Percentiles rank a stretch among this genome's conserved stretches.
Conservation (phyloP, 1,140 invertebrate species). For the Eueides isabella region DNA sequence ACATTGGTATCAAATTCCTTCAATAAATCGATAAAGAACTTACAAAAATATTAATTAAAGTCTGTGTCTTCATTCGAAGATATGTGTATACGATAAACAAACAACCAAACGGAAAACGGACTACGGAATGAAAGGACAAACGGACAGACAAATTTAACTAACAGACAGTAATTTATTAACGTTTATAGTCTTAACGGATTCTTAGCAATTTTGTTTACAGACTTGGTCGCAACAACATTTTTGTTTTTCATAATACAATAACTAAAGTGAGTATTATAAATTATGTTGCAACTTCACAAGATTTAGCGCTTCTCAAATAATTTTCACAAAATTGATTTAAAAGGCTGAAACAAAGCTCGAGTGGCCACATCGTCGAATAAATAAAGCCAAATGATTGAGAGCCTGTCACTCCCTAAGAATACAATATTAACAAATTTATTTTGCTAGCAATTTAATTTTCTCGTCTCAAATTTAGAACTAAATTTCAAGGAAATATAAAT, state of each 20-base stretch:
- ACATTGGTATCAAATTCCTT: too few species aligned
- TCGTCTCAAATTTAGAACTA: conserved; percentile 11
- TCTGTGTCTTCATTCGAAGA: too few species aligned
- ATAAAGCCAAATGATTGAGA: conserved; percentile 40
- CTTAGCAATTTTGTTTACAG: too few species aligned
- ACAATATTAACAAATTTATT: conserved; percentile 38
- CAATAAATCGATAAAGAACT: too few species aligned
- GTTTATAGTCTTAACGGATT: too few species aligned
- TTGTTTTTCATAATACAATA: not conserved
- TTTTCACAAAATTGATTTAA: conserved; percentile 22
- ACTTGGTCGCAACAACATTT: too few species aligned
- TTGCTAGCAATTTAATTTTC: conserved; percentile 19
- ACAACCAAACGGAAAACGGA: too few species aligned
- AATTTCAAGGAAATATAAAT: not conserved
- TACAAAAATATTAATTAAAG: too few species aligned
- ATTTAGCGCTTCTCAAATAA: conserved; percentile 10
- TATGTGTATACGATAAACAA: too few species aligned
- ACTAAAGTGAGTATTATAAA: not conserved
- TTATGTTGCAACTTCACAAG: not conserved
- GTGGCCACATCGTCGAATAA: conserved; percentile 34
- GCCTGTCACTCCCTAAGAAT: conserved; percentile 34
- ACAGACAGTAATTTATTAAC: too few species aligned
- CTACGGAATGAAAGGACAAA: too few species aligned
- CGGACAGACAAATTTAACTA: too few species aligned
- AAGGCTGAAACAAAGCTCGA: conserved; percentile 36